These are phyloP conservation scores for Thysanoteuthis rhombus DNA, from an alignment of 2,888 invertebrate species.

Conservation along the genomic window DNA sequence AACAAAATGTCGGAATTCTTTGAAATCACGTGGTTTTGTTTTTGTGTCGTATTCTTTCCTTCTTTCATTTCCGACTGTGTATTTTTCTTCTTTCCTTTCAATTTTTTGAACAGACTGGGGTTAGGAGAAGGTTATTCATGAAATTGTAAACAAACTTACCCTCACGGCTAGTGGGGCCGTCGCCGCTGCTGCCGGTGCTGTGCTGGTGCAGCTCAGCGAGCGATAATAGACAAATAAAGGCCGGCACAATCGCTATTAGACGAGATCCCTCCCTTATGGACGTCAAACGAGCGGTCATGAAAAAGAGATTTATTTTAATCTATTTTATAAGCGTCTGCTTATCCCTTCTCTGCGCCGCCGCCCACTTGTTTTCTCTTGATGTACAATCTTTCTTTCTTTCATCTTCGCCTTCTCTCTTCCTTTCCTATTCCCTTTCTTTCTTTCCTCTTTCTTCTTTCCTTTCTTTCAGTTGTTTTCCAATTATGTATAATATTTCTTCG, in stretches of 20 bases:
- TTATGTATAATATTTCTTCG: too few species aligned
- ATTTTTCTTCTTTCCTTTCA: constrained; percentile 12
- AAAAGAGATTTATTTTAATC: neutral
- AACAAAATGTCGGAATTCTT: neutral
- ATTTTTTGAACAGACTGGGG: neutral
- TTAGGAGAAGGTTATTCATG: constrained; percentile 12
- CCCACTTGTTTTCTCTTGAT: too few species aligned
- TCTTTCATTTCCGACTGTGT: neutral
- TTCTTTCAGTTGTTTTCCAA: too few species aligned
- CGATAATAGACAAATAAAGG: constrained; percentile 1
- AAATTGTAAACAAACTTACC: neutral
- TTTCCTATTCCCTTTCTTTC: neutral
- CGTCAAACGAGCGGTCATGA: neutral
- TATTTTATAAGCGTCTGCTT: neutral
- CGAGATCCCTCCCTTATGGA: neutral
- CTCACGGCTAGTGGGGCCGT: neutral
- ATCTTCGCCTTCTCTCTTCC: neutral
- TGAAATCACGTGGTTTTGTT: constrained; percentile 12
- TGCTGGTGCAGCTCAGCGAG: neutral
- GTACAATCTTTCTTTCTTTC: neutral
- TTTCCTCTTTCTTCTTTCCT: neutral
- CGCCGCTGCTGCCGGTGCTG: constrained; percentile 12
- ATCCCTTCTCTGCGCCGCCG: neutral
- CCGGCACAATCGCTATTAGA: neutral
- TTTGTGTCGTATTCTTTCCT: neutral